Evolutionary conservation across 1,140 invertebrate species (phyloP), one percentile per base, ranked within the genome.

Genomic region (Penaeus japonicus): DNA sequence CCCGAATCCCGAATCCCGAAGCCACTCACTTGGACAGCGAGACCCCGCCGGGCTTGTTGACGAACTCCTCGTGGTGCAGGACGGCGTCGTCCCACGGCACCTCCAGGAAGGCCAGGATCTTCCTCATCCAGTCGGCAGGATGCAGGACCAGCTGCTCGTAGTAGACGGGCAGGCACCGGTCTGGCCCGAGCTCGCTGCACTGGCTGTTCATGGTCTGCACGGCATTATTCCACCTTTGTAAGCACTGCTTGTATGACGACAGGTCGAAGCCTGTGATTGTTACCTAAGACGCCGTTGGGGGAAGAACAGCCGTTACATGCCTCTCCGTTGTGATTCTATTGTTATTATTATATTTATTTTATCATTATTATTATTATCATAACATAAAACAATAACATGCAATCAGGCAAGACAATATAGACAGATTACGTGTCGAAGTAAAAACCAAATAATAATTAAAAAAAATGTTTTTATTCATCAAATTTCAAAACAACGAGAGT

Each of bases 261-360:
- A 99, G 93, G 93, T 99, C 97, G 93, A 99, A 99, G 2, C 99
- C 99, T 27, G 98, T 98, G 92, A 99, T 99, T 77, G 98, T 99
- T 80, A 99, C 97, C 96, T 96, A 92, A 57, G 92, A 91, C 47
- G 47, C 15, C 47, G 15, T 47, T 47, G 47, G 47, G n/a, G n/a
- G 79, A 90, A 79, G 15, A 47, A 47, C 47, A 47, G 47, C 47
- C 47, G 47, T 47, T 47, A 47, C 47, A 47, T 47, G 47, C 47
- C 47, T 47, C 15, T 47, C n/a, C n/a, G n/a, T n/a, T n/a, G n/a
- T n/a, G n/a, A n/a, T n/a, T n/a, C n/a, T n/a, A n/a, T n/a, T n/a
- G n/a, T n/a, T n/a, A n/a, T n/a, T n/a, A n/a, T n/a, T n/a, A n/a
- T n/a, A n/a, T n/a, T n/a, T n/a, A n/a, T n/a, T n/a, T n/a, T n/a